phyloP scores from a whole-genome alignment of 2,113 vertebrate species.

The Ramphastos sulfuratus region DNA sequence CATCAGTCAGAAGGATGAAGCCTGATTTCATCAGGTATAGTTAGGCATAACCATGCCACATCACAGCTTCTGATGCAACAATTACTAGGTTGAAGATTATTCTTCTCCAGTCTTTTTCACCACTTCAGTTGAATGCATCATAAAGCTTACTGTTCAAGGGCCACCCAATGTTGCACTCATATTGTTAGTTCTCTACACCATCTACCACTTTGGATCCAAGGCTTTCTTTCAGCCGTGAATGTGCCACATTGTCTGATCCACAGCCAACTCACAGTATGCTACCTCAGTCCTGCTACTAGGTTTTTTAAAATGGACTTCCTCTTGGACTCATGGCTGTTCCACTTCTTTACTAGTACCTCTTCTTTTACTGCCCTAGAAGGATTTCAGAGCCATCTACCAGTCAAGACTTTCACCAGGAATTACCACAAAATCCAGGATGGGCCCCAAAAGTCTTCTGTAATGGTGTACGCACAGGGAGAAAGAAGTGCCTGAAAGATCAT shows the following conservation, averaged over 20 bases:
- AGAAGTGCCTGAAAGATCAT: neutral
- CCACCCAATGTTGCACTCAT: neutral
- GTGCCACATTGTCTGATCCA: neutral
- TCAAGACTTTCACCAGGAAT: neutral
- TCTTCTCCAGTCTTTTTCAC: neutral
- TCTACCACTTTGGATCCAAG: neutral
- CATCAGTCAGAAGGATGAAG: accelerated
- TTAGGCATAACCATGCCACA: neutral
- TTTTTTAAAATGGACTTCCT: neutral
- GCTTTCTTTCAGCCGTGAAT: neutral
- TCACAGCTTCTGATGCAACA: neutral
- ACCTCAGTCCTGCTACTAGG: neutral
- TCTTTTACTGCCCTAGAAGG: neutral
- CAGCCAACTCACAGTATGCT: neutral
- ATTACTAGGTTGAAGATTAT: neutral
- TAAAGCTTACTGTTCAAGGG: neutral
- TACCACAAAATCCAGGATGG: neutral
- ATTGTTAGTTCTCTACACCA: neutral
- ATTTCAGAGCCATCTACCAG: neutral
- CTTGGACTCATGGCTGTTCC: neutral
- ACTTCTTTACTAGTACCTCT: neutral
- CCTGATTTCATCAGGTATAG: neutral
- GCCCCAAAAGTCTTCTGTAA: neutral
- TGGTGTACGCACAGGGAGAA: neutral
- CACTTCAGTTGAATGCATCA: neutral